A percentile compares a stretch with the other conserved stretches of the same genome.
These are phyloP conservation scores for Phalacrocorax aristotelis DNA, from an alignment of 2,113 vertebrate species.

Conservation along the genomic window DNA sequence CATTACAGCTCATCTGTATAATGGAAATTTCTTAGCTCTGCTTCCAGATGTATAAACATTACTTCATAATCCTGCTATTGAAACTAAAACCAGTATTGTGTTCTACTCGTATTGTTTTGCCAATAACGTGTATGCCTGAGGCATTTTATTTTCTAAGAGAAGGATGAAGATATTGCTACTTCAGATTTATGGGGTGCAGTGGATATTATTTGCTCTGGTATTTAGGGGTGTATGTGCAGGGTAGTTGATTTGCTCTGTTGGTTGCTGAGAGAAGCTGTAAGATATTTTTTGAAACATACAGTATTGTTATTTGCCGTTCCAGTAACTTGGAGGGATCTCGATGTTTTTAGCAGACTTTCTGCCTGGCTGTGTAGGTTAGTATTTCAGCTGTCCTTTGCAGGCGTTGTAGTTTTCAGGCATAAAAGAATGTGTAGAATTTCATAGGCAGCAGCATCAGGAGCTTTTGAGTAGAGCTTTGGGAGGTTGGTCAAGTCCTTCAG, in stretches of 20 bases:
- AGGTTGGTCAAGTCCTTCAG: background rate
- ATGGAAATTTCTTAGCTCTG: background rate
- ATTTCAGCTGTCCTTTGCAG: background rate
- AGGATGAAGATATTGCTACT: background rate
- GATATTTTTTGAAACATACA: background rate
- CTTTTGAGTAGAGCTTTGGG: background rate
- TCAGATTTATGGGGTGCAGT: background rate
- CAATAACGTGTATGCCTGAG: background rate
- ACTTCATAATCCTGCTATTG: background rate
- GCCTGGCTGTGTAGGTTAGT: background rate
- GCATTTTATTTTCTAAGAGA: background rate
- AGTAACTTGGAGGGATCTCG: background rate
- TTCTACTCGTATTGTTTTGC: background rate
- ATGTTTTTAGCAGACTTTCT: background rate
- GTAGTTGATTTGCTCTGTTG: background rate
- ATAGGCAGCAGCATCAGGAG: background rate
- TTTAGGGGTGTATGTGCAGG: background rate
- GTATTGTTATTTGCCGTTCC: background rate
- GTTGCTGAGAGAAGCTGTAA: background rate
- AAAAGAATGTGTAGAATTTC: background rate
- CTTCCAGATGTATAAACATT: constrained; percentile 12
- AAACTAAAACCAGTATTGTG: background rate
- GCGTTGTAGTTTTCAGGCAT: background rate
- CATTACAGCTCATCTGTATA: constrained; percentile 16
- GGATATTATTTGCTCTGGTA: background rate